Percentiles rank a stretch among this genome's conserved stretches.
Conservation (phyloP, 2,888 invertebrate species). For the Monochamus alternatus region DNA sequence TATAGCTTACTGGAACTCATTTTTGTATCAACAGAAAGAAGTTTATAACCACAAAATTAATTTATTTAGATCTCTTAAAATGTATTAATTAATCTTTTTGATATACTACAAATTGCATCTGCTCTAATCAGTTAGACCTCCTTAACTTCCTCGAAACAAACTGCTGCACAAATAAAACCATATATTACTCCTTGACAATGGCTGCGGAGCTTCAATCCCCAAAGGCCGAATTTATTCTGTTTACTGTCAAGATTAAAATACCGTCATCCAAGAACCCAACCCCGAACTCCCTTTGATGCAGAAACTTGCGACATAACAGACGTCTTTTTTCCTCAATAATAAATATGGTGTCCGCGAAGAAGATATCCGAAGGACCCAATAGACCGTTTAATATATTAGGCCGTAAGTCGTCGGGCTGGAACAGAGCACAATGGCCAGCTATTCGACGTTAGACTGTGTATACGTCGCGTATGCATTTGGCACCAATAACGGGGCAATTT, state of each 20-base stretch:
- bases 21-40: too few species aligned
- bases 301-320: conserved; percentile 12
- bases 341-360: neutral
- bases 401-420: conserved; percentile 29
- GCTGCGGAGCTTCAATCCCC: too few species aligned
- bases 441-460: conserved; percentile 45
- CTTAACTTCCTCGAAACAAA: too few species aligned
- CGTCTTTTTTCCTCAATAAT: neutral
- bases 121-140: too few species aligned
- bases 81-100: too few species aligned
- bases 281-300: neutral
- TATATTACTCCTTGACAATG: too few species aligned
- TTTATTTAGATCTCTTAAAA: too few species aligned
- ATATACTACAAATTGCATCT: too few species aligned
- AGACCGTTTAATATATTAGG: conserved; percentile 35
- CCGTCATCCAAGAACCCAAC: neutral
- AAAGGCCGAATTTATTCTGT: conserved; percentile 1
- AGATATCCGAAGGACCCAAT: conserved; percentile 20
- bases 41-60: too few species aligned
- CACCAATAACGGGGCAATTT: conserved; percentile 57
- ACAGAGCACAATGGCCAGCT: conserved; percentile 40
- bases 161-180: too few species aligned
- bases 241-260: conserved; percentile 17
- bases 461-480: conserved; percentile 54
- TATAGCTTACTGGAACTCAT: too few species aligned